Evolutionary conservation across 2,113 vertebrate genomes (phyloP), one percentile per base, ranked within the genome.

Genomic region (Vimba vimba): DNA sequence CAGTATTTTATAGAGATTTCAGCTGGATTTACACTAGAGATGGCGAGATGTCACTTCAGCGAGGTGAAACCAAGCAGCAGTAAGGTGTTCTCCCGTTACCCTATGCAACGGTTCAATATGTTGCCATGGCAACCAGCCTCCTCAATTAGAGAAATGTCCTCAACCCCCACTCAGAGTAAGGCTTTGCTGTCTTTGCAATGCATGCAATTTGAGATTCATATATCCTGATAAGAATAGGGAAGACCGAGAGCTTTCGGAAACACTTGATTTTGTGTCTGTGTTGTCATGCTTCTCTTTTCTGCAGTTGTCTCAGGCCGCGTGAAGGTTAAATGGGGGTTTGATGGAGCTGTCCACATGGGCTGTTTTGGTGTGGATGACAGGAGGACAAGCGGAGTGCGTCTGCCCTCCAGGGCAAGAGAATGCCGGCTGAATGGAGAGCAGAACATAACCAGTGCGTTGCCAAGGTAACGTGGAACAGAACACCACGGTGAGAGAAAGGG

Each of bases 401-500:
- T 80, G 86, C 90, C 91, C 90, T 92, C 86, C 60, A 85, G 89
- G 92, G 88, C 87, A 90, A 43, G 77, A 90, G 91, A 92, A 89
- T 77, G 60, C 82, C 84, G 83, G 50, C 69, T 91, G 92, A 94
- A 95, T 91, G 79, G 87, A 87, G 85, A 89, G 87, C 88, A 33
- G 92, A 94, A 94, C 87, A 90, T 91, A 93, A 93, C 92, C 89
- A 45, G 83, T 45, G 84, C 4, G 93, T 95, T 95, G 91, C 92
- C 85, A 33, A 69, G 91, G 94, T 83, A 92, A 95, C 93, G 2
- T 77, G 79, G 85, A 93, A 94, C 91, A 80, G 82, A 91, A 95
- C 89, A 92, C 90, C 59, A 30, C 85, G 73, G 88, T 19, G 5
- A 76, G 64, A 84, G 75, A 62, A 71, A 79, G 43, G 30, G 52